Evolutionary conservation across 2,113 vertebrate genomes (phyloP).

Genomic region (Danionella cerebrum): DNA sequence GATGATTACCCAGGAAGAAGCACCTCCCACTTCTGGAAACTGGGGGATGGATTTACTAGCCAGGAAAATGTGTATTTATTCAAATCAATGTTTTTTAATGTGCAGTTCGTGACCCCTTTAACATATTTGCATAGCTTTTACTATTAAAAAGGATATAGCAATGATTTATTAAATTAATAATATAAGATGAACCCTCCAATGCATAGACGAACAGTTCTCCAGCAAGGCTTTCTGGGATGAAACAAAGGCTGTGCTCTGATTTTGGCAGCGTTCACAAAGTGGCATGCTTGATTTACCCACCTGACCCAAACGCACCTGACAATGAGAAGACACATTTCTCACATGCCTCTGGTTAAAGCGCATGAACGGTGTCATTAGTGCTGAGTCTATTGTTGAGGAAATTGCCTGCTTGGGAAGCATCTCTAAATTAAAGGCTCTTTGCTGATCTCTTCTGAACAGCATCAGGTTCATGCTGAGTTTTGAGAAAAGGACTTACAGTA

Average conservation of each 20-base stretch:
- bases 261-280: not conserved
- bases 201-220: no score
- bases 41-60: no score
- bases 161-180: no score
- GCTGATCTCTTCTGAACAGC: constrained; percentile 14
- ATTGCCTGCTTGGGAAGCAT: constrained; percentile 18
- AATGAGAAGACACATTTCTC: constrained; percentile 34
- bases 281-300: constrained; percentile 12
- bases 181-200: no score
- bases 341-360: constrained; percentile 36
- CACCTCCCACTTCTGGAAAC: no score
- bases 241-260: not conserved
- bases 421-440: constrained; percentile 34
- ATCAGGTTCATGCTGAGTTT: constrained; percentile 2
- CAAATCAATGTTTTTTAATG: no score
- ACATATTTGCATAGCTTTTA: no score
- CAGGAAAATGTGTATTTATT: no score
- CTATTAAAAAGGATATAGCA: no score
- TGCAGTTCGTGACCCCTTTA: no score
- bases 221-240: not conserved
- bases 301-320: constrained; percentile 25
- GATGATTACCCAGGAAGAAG: no score
- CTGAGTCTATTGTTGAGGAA: constrained; percentile 28
- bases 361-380: constrained; percentile 35
- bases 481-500: not conserved